Percentiles rank a stretch among this genome's conserved stretches.
Conservation (phyloP, 2,888 invertebrate genomes). For the Drosophila percnosoma region DNA sequence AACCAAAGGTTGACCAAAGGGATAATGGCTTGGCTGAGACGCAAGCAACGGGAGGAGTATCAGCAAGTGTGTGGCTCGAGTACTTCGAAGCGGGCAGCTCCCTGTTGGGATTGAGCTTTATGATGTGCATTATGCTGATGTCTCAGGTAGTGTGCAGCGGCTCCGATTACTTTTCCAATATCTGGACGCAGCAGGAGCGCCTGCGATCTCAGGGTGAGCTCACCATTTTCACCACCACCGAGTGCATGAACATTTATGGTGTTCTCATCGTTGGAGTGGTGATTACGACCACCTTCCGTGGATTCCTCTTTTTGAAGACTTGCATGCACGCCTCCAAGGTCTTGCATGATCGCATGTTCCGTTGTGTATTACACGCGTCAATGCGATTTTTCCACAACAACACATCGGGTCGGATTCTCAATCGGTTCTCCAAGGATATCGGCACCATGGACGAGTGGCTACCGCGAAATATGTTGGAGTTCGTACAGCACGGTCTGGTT, state of each 20-base stretch:
- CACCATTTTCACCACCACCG: slow-evolving; percentile 78
- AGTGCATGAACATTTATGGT: slow-evolving; percentile 84
- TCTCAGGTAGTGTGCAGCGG: slow-evolving; percentile 87
- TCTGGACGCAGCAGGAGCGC: slow-evolving; percentile 86
- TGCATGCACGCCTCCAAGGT: slow-evolving; percentile 91
- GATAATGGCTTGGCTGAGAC: slow-evolving; percentile 80
- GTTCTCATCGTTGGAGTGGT: slow-evolving; percentile 83
- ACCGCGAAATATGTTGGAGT: slow-evolving; percentile 86
- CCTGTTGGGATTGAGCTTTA: slow-evolving; percentile 83
- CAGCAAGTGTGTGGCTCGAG: slow-evolving; percentile 83
- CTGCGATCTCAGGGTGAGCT: slow-evolving; percentile 75
- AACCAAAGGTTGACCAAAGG: slow-evolving; percentile 54
- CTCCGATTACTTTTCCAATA: slow-evolving; percentile 88
- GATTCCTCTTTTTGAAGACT: slow-evolving; percentile 89
- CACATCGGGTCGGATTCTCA: slow-evolving; percentile 90
- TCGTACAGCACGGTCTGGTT: slow-evolving; percentile 85
- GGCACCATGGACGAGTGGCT: slow-evolving; percentile 87
- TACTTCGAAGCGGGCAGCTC: slow-evolving; percentile 86
- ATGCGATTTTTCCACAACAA: slow-evolving; percentile 95
- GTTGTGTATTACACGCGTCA: slow-evolving; percentile 89
- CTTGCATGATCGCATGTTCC: slow-evolving; percentile 93
- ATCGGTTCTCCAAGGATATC: slow-evolving; percentile 91
- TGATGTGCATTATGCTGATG: slow-evolving; percentile 85
- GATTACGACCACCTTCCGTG: slow-evolving; percentile 86
- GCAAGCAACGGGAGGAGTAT: slow-evolving; percentile 84